These are phyloP conservation scores for Agrochola lychnidis DNA, from an alignment of 2,888 invertebrate genomes.

Conservation along the genomic window DNA sequence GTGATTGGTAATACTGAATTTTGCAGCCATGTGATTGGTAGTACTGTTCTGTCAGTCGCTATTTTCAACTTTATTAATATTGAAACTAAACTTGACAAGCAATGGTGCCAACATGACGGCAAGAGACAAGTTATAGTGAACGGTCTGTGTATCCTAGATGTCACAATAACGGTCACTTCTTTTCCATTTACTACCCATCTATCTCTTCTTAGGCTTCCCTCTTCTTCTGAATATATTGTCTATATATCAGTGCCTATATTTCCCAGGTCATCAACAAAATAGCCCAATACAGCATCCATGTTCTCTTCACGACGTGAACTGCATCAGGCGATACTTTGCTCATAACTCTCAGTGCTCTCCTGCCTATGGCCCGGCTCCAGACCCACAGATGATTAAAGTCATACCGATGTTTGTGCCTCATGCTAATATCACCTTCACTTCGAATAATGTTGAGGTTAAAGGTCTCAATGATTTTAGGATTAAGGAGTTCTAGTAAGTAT, in stretches of 20 bases:
- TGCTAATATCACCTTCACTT: constrained; percentile 65
- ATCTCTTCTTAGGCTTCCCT: background rate
- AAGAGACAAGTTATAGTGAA: too few relatives aligned
- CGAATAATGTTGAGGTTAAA: constrained; percentile 45
- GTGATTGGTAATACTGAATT: too few relatives aligned
- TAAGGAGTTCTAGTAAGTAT: constrained; percentile 71
- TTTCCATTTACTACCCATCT: too few relatives aligned
- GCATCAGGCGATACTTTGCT: constrained; percentile 63
- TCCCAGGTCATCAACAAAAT: constrained; percentile 20
- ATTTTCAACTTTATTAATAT: too few relatives aligned
- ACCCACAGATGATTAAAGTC: constrained; percentile 40
- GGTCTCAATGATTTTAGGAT: constrained; percentile 69
- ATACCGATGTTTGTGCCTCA: constrained; percentile 37
- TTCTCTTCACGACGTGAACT: constrained; percentile 59
- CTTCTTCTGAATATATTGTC: background rate
- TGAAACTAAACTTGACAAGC: too few relatives aligned
- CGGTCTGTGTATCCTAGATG: too few relatives aligned
- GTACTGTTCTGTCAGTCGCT: too few relatives aligned
- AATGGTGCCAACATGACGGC: too few relatives aligned
- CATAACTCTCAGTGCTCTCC: constrained; percentile 58
- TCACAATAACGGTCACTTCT: too few relatives aligned
- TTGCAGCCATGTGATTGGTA: too few relatives aligned
- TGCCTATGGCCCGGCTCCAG: constrained; percentile 47
- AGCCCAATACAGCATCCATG: constrained; percentile 61
- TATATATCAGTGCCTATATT: background rate